A percentile compares a stretch with the other conserved stretches of the same genome.
These are phyloP conservation scores for Rhingia campestris DNA, from an alignment of 2,888 invertebrate genomes.

Conservation along the genomic window DNA sequence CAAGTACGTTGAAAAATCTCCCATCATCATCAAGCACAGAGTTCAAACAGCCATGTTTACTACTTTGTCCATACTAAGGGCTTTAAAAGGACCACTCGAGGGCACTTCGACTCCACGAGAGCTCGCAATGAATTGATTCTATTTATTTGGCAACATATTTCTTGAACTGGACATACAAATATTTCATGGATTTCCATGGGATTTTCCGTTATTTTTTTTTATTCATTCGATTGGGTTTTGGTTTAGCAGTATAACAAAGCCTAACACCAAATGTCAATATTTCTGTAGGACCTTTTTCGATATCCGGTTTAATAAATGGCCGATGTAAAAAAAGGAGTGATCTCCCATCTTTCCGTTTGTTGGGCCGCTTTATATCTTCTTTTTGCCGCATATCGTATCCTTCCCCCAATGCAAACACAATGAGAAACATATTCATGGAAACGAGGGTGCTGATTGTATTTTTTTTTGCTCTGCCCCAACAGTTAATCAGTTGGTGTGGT, in stretches of 20 bases:
- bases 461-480: conserved; percentile 1
- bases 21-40: conserved; percentile 47
- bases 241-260: conserved; percentile 41
- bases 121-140: conserved; percentile 10
- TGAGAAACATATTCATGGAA: conserved; percentile 19
- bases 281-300: conserved; percentile 38
- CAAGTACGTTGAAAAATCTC: conserved; percentile 26
- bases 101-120: background rate
- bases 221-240: conserved; percentile 1
- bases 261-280: conserved; percentile 64
- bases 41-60: conserved; percentile 49
- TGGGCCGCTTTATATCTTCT: conserved; percentile 23
- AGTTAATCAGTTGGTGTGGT: conserved; percentile 34
- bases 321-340: conserved; percentile 35
- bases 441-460: background rate
- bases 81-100: background rate
- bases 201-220: background rate
- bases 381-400: background rate
- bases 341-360: conserved; percentile 26
- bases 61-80: background rate
- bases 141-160: conserved; percentile 47
- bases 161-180: conserved; percentile 20
- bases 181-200: conserved; percentile 44
- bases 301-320: conserved; percentile 59
- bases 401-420: conserved; percentile 1